phyloP scores from a whole-genome alignment of 2,797 vertebrate genomes.

The Rallus crepitans region DNA sequence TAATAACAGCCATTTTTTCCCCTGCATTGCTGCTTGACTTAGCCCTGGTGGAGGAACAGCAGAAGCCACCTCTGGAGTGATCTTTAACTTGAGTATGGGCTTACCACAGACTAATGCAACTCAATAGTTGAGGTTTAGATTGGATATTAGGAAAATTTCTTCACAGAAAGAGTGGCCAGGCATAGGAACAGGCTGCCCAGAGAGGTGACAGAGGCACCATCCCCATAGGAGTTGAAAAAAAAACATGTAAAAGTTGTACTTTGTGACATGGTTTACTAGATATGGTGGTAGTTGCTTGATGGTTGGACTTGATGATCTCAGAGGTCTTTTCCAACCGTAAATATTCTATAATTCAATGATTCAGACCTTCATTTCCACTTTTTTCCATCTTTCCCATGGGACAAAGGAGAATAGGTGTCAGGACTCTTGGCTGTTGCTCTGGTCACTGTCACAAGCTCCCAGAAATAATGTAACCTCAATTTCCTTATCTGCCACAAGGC shows the following conservation, averaged over 20 bases:
- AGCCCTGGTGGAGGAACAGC: not conserved
- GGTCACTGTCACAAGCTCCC: not conserved
- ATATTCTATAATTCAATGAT: too few relatives aligned
- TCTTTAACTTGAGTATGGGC: not conserved
- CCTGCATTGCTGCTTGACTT: not conserved
- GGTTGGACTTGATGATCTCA: too few relatives aligned
- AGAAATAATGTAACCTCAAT: not conserved
- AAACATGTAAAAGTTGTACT: too few relatives aligned
- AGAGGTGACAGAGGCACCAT: too few relatives aligned
- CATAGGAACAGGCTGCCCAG: too few relatives aligned
- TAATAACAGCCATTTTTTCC: not conserved
- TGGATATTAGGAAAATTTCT: too few relatives aligned
- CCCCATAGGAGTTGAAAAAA: too few relatives aligned
- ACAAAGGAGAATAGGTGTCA: not conserved
- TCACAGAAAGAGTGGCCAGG: too few relatives aligned
- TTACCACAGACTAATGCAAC: not conserved
- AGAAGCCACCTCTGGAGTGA: fast-evolving
- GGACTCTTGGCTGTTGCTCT: not conserved
- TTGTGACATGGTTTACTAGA: too few relatives aligned
- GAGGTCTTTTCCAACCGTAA: too few relatives aligned
- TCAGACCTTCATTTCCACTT: not conserved
- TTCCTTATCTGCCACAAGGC: not conserved
- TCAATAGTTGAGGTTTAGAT: too few relatives aligned
- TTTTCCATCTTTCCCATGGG: not conserved
- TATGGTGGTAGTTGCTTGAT: too few relatives aligned